phyloP scores from a whole-genome alignment of 2,888 invertebrate species.

The Mythimna albipuncta region DNA sequence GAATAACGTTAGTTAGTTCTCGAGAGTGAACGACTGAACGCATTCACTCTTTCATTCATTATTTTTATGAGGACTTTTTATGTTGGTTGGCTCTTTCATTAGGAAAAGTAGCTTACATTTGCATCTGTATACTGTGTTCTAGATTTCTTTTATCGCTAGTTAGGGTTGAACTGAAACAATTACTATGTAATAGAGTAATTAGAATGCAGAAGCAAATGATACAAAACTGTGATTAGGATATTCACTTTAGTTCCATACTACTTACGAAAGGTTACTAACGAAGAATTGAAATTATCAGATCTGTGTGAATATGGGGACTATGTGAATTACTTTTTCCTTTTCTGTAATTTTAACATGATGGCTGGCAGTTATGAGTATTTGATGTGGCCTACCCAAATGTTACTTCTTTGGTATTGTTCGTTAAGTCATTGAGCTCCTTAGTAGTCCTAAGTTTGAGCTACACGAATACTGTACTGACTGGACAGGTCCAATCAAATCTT shows the following conservation, averaged over 20 bases:
- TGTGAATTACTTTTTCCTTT: too few relatives aligned
- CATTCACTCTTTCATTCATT: conserved; percentile 22
- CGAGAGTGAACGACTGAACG: conserved; percentile 19
- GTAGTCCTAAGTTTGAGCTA: too few relatives aligned
- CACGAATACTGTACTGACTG: too few relatives aligned
- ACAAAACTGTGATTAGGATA: too few relatives aligned
- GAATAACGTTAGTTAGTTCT: neutral
- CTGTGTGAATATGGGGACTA: too few relatives aligned
- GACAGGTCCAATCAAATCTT: too few relatives aligned
- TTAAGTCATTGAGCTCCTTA: too few relatives aligned
- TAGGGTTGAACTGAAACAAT: conserved; percentile 2
- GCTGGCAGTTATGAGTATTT: too few relatives aligned
- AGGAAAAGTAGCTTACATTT: conserved; percentile 21
- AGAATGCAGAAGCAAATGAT: neutral
- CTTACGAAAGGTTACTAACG: neutral
- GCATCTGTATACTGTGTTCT: neutral
- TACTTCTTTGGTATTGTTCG: too few relatives aligned
- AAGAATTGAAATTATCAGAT: neutral
- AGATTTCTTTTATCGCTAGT: neutral
- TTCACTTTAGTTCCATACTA: neutral
- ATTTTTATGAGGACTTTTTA: conserved; percentile 32
- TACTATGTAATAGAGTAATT: neutral
- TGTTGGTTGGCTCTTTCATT: conserved; percentile 31
- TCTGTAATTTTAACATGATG: too few relatives aligned
- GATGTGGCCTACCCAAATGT: too few relatives aligned